Evolutionary conservation across 2,113 vertebrate genomes (phyloP).

Genomic region (Halcyon senegalensis): DNA sequence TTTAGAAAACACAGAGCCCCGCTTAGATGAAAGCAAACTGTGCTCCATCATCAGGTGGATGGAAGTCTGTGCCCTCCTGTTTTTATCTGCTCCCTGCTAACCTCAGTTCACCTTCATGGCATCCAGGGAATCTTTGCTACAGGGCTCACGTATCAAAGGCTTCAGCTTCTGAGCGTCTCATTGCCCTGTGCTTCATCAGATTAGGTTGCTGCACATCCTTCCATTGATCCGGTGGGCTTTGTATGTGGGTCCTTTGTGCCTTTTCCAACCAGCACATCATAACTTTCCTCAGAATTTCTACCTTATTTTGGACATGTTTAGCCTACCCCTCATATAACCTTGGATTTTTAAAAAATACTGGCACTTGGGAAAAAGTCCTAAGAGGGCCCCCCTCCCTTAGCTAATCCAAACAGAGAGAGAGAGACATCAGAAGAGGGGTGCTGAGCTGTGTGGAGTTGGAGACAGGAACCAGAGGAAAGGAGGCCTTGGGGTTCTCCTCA

Average conservation of each 20-base stretch:
- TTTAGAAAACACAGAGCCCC: conserved; percentile 22
- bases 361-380: not conserved
- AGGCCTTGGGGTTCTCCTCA: not conserved
- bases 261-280: not conserved
- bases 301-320: not conserved
- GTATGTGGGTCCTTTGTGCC: not conserved
- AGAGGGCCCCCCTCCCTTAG: not conserved
- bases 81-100: conserved; percentile 58
- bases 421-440: not conserved
- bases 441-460: not conserved
- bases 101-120: conserved; percentile 48
- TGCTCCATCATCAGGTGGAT: conserved; percentile 49
- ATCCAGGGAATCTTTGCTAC: conserved; percentile 58
- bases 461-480: not conserved
- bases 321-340: not conserved
- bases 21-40: conserved; percentile 43
- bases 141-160: conserved; percentile 48
- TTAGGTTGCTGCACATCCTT: not conserved
- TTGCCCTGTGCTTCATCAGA: not conserved
- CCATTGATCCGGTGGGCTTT: not conserved
- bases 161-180: not conserved
- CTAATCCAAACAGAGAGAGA: not conserved
- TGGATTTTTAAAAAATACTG: not conserved
- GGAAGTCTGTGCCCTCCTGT: conserved; percentile 48
- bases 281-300: not conserved